Evolutionary conservation across 2,113 vertebrate species (phyloP).

Genomic region (Podiceps cristatus): DNA sequence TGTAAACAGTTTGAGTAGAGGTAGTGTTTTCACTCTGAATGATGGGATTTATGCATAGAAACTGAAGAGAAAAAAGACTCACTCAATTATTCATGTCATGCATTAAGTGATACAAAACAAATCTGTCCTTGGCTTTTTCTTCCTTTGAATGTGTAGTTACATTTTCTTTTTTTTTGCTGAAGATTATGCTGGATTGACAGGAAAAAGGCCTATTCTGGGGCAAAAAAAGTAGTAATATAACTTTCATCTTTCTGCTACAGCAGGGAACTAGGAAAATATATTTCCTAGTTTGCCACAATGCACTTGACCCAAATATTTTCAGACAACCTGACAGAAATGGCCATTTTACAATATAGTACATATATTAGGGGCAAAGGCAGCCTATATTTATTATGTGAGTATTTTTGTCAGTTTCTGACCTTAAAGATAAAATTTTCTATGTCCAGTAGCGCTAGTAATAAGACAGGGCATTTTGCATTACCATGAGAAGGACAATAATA

Average conservation of each 20-base stretch:
- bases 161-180: background rate
- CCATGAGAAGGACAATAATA: background rate
- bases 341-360: background rate
- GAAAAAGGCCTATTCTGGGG: background rate
- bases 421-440: background rate
- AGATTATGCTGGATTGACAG: background rate
- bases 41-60: background rate
- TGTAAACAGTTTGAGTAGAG: background rate
- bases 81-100: background rate
- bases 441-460: background rate
- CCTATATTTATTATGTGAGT: background rate
- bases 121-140: background rate
- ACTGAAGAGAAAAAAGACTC: background rate
- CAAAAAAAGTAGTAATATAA: background rate
- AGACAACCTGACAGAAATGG: background rate
- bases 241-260: background rate
- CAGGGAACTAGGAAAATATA: background rate
- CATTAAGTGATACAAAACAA: background rate
- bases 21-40: background rate
- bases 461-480: background rate
- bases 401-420: background rate
- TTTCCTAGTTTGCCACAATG: background rate
- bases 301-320: conserved; percentile 17
- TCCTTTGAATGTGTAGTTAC: background rate
- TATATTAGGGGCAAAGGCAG: background rate